phyloP scores from a whole-genome alignment of 2,797 vertebrate genomes.

The Enteromius radiatus region DNA sequence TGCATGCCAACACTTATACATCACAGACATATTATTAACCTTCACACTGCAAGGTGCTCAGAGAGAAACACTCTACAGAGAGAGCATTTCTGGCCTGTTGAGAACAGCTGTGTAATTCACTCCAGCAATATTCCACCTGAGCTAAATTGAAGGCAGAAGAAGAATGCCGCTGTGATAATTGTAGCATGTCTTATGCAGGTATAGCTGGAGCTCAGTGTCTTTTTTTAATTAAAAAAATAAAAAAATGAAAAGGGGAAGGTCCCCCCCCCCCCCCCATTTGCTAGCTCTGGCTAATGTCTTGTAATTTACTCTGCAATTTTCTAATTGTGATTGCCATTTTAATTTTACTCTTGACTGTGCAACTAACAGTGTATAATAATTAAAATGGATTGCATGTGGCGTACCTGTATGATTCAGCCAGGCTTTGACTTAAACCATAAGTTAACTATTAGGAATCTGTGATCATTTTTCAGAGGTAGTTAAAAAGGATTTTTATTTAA shows the following conservation, averaged over 20 bases:
- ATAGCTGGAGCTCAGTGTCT: conserved; percentile 49
- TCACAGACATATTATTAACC: conserved; percentile 65
- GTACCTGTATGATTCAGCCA: conserved; percentile 85
- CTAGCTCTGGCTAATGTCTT: conserved; percentile 86
- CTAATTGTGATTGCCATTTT: conserved; percentile 99
- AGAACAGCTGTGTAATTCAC: conserved; percentile 70
- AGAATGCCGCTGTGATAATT: conserved; percentile 78
- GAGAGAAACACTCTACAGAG: conserved; percentile 37
- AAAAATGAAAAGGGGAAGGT: conserved; percentile 48
- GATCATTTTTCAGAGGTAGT: conserved; percentile 19
- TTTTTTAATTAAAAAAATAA: conserved; percentile 57
- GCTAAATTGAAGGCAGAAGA: conserved; percentile 69
- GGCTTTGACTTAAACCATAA: conserved; percentile 76
- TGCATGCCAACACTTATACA: conserved; percentile 57
- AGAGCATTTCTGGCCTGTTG: conserved; percentile 69
- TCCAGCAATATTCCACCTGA: conserved; percentile 75
- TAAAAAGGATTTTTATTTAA: not conserved
- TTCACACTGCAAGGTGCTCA: conserved; percentile 35
- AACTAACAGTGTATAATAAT: conserved; percentile 90
- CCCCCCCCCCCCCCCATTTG: conserved; percentile 23
- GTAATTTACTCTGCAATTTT: conserved; percentile 91
- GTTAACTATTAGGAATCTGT: conserved; percentile 64
- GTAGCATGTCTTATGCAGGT: conserved; percentile 59
- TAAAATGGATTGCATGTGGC: conserved; percentile 91
- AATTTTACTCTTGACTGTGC: conserved; percentile 97